Evolutionary conservation across 30 jellyfish, hydroid and myxozoan species (phyloP), one percentile per base, ranked within the genome.

Genomic region (Catostylus mosaicus): DNA sequence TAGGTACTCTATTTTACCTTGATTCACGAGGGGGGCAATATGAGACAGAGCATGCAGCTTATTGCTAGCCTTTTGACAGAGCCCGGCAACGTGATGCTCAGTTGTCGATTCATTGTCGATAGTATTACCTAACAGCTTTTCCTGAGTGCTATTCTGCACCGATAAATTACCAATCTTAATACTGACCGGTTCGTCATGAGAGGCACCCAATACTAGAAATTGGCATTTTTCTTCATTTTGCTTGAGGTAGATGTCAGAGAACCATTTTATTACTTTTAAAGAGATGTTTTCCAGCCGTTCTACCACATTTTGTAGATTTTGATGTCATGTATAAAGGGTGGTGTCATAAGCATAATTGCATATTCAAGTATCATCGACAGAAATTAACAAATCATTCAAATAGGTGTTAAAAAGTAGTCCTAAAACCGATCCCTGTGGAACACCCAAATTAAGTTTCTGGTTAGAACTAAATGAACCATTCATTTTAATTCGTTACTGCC

Each of bases 51-150:
- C 84, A 80, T 51, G 35, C 51, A 80, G 23, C 63, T 82, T 67
- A 24, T 82, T 71, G 62, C 92, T 82, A 61, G 85, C 86, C 75
- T 82, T 82, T 30, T 82, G 80, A 40, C 92, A 82, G 77, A 66
- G 90, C 77, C 30, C 47, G 37, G 73, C 80, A 64, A 82, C 92
- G 35, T 67, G 85, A 1, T 67, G 61, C 66, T 82, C 92, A 68
- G 67, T 66, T 27, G 92, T 43, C 75, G 45, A 67, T 36, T 67
- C 30, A 72, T 66, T 52, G 77, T 82, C 77, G 7, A 66, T 68
- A 66, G 77, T 67, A 24, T 50, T 43, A 68, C 92, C 78, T 3
- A 82, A 65, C 85, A 66, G 19, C 24, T 67, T 82, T 66, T 40
- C 85, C 18, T n/a, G 64, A 36, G 47, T 31, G 73, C 66, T 27